Evolutionary conservation across 2,888 invertebrate genomes (phyloP).

Genomic region (Taenaris catops): DNA sequence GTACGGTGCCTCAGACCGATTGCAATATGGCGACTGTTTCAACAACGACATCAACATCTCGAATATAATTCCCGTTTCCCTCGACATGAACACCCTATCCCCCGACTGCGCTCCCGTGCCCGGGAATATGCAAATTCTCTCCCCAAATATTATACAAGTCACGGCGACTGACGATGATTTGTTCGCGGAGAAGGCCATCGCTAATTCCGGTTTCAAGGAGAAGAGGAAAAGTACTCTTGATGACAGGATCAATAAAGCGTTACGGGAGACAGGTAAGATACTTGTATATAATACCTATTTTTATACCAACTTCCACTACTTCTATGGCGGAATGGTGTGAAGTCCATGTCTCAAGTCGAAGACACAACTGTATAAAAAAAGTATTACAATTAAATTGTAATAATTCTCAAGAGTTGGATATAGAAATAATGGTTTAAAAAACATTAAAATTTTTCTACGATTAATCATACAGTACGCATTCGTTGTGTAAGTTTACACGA

Average conservation of each 20-base stretch:
- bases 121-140: slow-evolving; percentile 2
- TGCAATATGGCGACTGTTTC: slow-evolving; percentile 71
- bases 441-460: no score
- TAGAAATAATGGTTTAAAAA: no score
- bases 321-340: no score
- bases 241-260: slow-evolving; percentile 50
- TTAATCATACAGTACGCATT: no score
- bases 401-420: no score
- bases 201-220: slow-evolving; percentile 2
- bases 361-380: no score
- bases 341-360: no score
- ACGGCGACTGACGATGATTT: slow-evolving; percentile 11
- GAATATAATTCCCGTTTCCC: background rate
- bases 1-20: slow-evolving; percentile 63
- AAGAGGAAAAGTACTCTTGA: slow-evolving; percentile 41
- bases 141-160: slow-evolving; percentile 8
- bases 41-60: slow-evolving; percentile 22
- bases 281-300: background rate
- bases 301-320: no score
- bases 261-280: slow-evolving; percentile 44
- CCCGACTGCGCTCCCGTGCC: slow-evolving; percentile 13
- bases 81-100: slow-evolving; percentile 5
- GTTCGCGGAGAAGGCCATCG: slow-evolving; percentile 10
- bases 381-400: no score
- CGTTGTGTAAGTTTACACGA: no score